Percentiles rank a stretch among this genome's conserved stretches.
Evolutionary conservation across 1,140 invertebrate genomes (phyloP).

Genomic region (Atopsyche davidsoni): DNA sequence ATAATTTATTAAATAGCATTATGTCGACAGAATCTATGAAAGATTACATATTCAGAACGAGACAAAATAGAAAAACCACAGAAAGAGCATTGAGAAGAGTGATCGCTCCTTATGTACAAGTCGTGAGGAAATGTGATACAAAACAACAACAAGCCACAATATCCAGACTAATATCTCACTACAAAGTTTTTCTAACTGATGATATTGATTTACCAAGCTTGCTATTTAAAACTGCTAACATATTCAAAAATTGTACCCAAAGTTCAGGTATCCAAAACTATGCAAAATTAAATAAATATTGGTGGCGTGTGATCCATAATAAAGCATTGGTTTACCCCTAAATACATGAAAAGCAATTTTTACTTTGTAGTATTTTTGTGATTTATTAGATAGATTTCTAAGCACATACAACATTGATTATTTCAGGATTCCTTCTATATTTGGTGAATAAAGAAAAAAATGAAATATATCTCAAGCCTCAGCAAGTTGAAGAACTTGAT

Average conservation of each 20-base stretch:
- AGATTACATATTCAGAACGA: too few species aligned
- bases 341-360: too few species aligned
- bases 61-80: too few species aligned
- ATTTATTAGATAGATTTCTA: slow-evolving; percentile 5
- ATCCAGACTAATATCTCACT: too few species aligned
- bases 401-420: slow-evolving; percentile 1
- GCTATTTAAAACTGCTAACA: slow-evolving; percentile 49
- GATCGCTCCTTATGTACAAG: too few species aligned
- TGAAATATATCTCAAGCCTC: slow-evolving; percentile 46
- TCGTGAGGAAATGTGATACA: too few species aligned
- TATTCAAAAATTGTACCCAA: slow-evolving; percentile 46
- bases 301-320: too few species aligned
- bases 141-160: too few species aligned
- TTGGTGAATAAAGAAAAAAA: slow-evolving; percentile 44
- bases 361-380: slow-evolving; percentile 1
- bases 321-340: too few species aligned
- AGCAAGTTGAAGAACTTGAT: slow-evolving; percentile 37
- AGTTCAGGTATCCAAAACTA: slow-evolving; percentile 38
- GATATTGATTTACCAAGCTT: slow-evolving; percentile 47
- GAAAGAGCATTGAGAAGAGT: too few species aligned
- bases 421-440: slow-evolving; percentile 48
- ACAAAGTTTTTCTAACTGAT: slow-evolving; percentile 46
- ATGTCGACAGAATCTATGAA: too few species aligned
- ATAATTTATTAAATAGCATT: too few species aligned
- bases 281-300: neutral